These are phyloP conservation scores for Clinocottus analis DNA, from an alignment of 2,113 vertebrate genomes.

Conservation along the genomic window DNA sequence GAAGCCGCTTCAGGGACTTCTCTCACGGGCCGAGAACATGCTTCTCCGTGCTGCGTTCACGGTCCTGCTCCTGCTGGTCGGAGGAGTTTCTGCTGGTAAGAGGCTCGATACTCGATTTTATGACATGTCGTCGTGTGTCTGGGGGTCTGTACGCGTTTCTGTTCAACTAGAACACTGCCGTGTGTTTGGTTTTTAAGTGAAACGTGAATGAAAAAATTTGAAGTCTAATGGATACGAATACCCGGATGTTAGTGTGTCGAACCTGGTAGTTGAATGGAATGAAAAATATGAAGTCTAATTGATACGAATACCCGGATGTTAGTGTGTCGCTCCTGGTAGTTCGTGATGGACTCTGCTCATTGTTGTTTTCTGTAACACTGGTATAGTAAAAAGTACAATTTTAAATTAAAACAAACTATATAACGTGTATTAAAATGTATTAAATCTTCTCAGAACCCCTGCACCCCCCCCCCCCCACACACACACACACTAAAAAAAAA, in stretches of 20 bases:
- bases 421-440: background rate
- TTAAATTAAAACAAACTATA: background rate
- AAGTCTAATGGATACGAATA: background rate
- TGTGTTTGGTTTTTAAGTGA: background rate
- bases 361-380: background rate
- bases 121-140: background rate
- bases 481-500: too few relatives aligned
- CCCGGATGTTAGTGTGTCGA: background rate
- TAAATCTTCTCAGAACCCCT: too few relatives aligned
- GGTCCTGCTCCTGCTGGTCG: background rate
- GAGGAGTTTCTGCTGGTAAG: background rate
- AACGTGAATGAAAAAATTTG: background rate
- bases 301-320: background rate
- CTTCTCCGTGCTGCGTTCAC: background rate
- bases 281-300: background rate
- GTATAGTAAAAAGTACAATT: background rate
- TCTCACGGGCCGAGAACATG: background rate
- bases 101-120: background rate
- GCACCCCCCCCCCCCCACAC: too few relatives aligned
- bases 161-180: background rate
- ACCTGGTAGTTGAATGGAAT: background rate
- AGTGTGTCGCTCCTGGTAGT: background rate
- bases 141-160: background rate
- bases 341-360: background rate
- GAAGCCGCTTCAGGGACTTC: background rate